Evolutionary conservation across 2,888 invertebrate species (phyloP), one percentile per base, ranked within the genome.

Genomic region (Eugnorisma glareosa): DNA sequence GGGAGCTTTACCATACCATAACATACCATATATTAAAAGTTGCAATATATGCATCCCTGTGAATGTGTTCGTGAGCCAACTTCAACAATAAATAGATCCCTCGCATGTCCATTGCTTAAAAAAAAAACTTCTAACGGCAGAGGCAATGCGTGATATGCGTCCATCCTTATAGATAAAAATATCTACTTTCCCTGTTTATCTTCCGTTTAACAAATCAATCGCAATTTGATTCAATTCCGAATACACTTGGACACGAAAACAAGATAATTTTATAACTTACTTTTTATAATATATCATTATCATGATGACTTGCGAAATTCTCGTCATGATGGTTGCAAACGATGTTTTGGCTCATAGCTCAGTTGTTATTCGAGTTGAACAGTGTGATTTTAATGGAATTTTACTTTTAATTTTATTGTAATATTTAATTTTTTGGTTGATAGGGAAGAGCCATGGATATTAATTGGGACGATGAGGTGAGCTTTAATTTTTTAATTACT

Each of bases 401-500:
- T 31, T 61, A 21, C 28, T 61, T 15, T 48, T 57, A 35, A 68
- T 74, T 61, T 35, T 61, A 48, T 83, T 64, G 45, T 68, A 74
- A 71, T 83, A 83, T 71, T 67, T 15, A 31, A 68, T 80, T 80
- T 70, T 80, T 83, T 77, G 31, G 74, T 73, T 76, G 61, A 48
- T 72, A 73, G n/a, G 59, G 66, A 61, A 70, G 59, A 70, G 70
- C 66, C 59, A 77, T 84, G 72, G 63, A 77, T 68, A 37, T 74
- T 10, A 73, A 81, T 81, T 77, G 76, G 73, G 81, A 82, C 43
- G 85, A 85, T 24, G 79, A 77, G 70, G 83, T 83, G 71, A 83
- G 80, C 64, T n/a, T 40, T 61, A 10, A 35, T 54, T 45, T 68
- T 68, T 66, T 51, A 59, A 71, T 75, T 40, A 37, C 31, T 54